Base-by-base conservation (phyloP, 2,113 vertebrate species). In the Trachemys scripta region DNA sequence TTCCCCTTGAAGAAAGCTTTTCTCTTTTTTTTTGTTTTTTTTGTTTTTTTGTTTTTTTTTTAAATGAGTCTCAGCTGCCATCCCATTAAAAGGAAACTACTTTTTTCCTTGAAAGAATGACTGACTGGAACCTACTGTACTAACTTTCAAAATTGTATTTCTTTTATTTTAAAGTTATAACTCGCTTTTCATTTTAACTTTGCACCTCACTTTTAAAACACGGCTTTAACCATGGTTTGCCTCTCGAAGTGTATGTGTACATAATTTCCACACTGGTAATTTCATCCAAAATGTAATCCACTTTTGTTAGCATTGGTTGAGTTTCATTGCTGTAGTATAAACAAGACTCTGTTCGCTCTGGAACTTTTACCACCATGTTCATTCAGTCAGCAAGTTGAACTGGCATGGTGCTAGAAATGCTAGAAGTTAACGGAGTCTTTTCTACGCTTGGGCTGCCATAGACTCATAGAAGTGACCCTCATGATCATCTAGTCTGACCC, bases 371-470 rank as follows among this genome's bases (percentile, higher is more conserved):
- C 75, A 93, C 78, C 47, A 81, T 80, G 35, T 82, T 59, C 84
- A 45, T 96, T 93, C 91, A 27, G 80, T 88, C 88, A 87, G 85
- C 65, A 50, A 53, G 79, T 82, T 97, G 81, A 92, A 57, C 53
- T 88, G 85, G 10, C 38, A 2, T 50, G 22, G 45, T 92, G 69
- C 31, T 94, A 47, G 10, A 89, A 93, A 87, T 85, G 84, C 35
- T 19, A 75, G 79, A 88, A 91, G 50, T 45, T 29, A 80, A 1
- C 14, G 49, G 49, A 22, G 13, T 57, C 82, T 91, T 56, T 86
- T 93, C 80, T 91, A 87, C 49, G 1, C 59, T 25, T 35, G 84
- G 72, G 45, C 22, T 96, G 93, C 92, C 38, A 62, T 90, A 57
- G 56, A 38, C 57, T 59, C 57, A 14, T 31, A 62, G 57, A 62